Percentiles rank a stretch among this genome's conserved stretches.
Conservation (phyloP, 2,888 invertebrate species). For the Thera britannica region DNA sequence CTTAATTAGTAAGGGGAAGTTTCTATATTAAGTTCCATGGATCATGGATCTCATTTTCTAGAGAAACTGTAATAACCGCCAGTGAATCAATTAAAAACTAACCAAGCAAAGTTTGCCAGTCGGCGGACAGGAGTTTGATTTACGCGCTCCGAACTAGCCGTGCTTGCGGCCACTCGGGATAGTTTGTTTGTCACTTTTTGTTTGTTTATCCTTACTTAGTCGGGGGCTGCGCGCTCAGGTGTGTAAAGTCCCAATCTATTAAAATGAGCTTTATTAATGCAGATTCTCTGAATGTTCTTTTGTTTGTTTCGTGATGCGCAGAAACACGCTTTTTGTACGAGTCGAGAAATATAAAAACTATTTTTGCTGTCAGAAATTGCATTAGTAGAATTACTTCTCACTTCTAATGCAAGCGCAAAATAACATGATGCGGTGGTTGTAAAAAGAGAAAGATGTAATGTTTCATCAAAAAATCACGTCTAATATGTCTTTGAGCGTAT, state of each 20-base stretch:
- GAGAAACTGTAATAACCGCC: conserved; percentile 40
- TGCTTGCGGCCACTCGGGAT: conserved; percentile 41
- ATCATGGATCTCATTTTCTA: too few species aligned
- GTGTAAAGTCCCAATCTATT: conserved; percentile 28
- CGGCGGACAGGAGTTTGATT: conserved; percentile 56
- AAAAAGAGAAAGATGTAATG: neutral
- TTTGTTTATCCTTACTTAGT: conserved; percentile 41
- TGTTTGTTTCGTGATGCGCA: conserved; percentile 8
- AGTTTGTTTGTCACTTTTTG: conserved; percentile 43
- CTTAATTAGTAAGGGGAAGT: too few species aligned
- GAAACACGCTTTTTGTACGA: conserved; percentile 12
- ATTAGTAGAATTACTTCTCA: conserved; percentile 7
- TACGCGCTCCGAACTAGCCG: conserved; percentile 53
- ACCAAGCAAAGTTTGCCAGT: conserved; percentile 54
- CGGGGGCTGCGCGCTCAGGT: conserved; percentile 31
- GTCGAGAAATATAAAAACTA: conserved; percentile 10
- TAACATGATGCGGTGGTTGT: too few species aligned
- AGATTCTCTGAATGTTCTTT: conserved; percentile 21
- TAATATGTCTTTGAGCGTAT: conserved; percentile 14
- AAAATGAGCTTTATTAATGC: conserved; percentile 30
- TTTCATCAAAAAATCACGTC: conserved; percentile 12
- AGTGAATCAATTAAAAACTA: conserved; percentile 65
- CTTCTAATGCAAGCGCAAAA: conserved; percentile 1
- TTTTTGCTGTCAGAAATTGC: neutral
- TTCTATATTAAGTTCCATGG: too few species aligned